Percentiles rank a stretch among this genome's conserved stretches.
phyloP scores from a whole-genome alignment of 2,888 invertebrate species.

The Drosophila maculinotata region DNA sequence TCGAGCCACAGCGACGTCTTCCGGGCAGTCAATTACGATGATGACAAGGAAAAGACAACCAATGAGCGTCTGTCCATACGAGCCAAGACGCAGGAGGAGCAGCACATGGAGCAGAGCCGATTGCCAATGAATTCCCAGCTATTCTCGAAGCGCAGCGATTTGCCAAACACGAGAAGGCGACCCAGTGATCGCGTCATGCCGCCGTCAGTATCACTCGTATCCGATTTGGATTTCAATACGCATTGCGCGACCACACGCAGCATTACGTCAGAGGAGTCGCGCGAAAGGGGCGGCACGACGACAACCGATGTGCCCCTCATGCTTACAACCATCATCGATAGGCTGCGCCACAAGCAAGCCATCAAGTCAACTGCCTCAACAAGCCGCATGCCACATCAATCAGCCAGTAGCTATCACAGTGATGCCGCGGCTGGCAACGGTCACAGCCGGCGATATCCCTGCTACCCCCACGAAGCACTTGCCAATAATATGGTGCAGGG shows the following conservation, averaged over 20 bases:
- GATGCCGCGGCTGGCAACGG: neutral
- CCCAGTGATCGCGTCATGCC: neutral
- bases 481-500: neutral
- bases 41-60: no score
- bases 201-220: slow-evolving; percentile 16
- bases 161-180: neutral
- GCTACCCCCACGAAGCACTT: neutral
- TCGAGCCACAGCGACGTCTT: neutral
- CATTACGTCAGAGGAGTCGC: neutral
- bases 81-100: neutral
- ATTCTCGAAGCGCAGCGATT: slow-evolving; percentile 23
- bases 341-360: neutral
- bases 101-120: slow-evolving; percentile 8
- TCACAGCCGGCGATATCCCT: neutral
- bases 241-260: slow-evolving; percentile 12
- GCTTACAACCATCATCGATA: neutral
- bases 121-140: slow-evolving; percentile 38
- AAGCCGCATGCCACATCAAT: neutral
- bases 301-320: slow-evolving; percentile 5
- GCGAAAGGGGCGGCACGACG: slow-evolving; percentile 4
- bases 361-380: neutral
- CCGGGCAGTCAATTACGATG: no score
- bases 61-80: slow-evolving; percentile 6
- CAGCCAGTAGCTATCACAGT: neutral
- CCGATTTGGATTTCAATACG: slow-evolving; percentile 48